phyloP scores from a whole-genome alignment of 1,140 invertebrate species.

The Drosophila setifemur region DNA sequence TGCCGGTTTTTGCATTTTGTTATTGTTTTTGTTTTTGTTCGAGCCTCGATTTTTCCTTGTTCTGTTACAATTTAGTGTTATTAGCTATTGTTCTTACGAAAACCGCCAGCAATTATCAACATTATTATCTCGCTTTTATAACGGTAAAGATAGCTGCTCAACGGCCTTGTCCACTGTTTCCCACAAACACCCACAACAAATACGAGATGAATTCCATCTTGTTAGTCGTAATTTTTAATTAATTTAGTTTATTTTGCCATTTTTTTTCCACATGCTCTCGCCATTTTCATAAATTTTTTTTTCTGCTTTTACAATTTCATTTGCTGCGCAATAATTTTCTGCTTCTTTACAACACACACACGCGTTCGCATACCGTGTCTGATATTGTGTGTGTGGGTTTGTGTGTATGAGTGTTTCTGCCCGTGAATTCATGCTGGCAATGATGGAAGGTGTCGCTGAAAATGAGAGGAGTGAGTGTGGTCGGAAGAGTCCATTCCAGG shows the following conservation, averaged over 20 bases:
- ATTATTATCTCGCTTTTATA: background rate
- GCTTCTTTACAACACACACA: constrained; percentile 64
- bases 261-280: constrained; percentile 35
- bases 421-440: constrained; percentile 35
- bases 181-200: background rate
- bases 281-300: constrained; percentile 70
- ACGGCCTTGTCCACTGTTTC: background rate
- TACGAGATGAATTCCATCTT: background rate
- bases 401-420: constrained; percentile 35
- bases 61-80: background rate
- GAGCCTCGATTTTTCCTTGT: constrained; percentile 49
- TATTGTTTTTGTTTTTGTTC: constrained; percentile 47
- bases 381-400: background rate
- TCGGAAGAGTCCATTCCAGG: background rate
- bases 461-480: background rate
- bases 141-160: background rate
- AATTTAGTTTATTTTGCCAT: constrained; percentile 38
- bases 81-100: constrained; percentile 4
- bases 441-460: constrained; percentile 18
- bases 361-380: constrained; percentile 13
- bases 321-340: constrained; percentile 79
- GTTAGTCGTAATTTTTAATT: constrained; percentile 49
- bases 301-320: constrained; percentile 77
- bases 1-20: constrained; percentile 69
- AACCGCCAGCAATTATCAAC: background rate